phyloP scores from a whole-genome alignment of 2,797 vertebrate genomes.

The Graptemys geographica region DNA sequence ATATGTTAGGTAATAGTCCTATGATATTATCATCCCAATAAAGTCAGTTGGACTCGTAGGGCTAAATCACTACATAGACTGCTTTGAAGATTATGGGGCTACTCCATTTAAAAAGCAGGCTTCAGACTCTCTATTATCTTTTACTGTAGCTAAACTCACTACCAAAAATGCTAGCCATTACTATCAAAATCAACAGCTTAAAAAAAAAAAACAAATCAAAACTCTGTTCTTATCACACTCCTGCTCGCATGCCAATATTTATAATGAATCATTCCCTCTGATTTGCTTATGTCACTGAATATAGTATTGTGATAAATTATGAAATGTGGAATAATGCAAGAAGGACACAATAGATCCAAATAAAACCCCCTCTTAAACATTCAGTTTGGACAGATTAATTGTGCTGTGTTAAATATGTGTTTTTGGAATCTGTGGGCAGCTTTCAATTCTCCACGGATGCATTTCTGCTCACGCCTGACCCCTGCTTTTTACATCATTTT shows the following conservation, averaged over 20 bases:
- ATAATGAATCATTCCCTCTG: constrained; percentile 41
- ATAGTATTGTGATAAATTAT: background rate
- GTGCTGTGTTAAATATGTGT: background rate
- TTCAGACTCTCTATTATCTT: background rate
- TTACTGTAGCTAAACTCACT: background rate
- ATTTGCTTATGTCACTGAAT: constrained; percentile 36
- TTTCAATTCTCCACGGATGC: constrained; percentile 59
- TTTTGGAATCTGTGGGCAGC: constrained; percentile 25
- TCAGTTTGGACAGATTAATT: background rate
- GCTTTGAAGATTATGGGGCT: rapidly evolving
- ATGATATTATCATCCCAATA: background rate
- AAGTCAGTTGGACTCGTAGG: background rate
- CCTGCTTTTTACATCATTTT: constrained; percentile 58
- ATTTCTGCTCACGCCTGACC: constrained; percentile 56
- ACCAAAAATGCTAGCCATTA: background rate
- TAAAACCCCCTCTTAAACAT: constrained; percentile 5
- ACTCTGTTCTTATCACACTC: background rate
- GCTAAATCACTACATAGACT: rapidly evolving
- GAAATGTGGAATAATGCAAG: background rate
- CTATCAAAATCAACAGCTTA: constrained; percentile 11
- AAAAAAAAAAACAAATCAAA: background rate
- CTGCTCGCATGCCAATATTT: background rate
- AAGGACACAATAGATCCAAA: constrained; percentile 6
- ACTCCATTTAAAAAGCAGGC: background rate
- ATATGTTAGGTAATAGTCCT: background rate